Base-by-base conservation (phyloP, 1,140 invertebrate genomes). In the Atta cephalotes region DNA sequence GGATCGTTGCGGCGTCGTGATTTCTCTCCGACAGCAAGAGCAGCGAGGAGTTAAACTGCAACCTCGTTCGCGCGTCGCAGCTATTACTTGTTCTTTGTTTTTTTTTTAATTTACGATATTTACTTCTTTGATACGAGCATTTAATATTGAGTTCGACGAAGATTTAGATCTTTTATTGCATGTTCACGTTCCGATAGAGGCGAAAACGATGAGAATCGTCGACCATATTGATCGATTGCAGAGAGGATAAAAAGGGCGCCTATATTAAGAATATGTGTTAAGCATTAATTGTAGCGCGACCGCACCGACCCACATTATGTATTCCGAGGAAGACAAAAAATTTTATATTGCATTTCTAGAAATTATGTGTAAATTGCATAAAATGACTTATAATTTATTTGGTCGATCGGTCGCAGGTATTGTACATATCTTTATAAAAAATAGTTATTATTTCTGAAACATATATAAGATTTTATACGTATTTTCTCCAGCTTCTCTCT, bases 1-100 rank as follows among this genome's bases (percentile, higher is more conserved):
- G 85, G 87, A 89, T 89, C 88, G 88, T 89, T 89, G 88, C 85
- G 72, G 84, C 88, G 87, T 78, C 72, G 85, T 89, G 88, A 87
- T 90, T 90, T 90, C 89, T 90, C 88, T 89, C 86, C 78, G 79
- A 87, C 88, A 79, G 71, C 62, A 65, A 82, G 84, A 88, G 74
- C 71, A 70, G 39, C 68, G 68, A 82, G 39, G 80, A 82, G 80
- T 84, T 86, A 77, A 89, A 70, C 88, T 76, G 86, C 85, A 77
- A 87, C 79, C 88, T 84, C 85, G 79, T 87, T 87, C 86, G 71
- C 80, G 56, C 68, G 56, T 82, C 31, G 80, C 65, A 65, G 28
- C 66, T 53, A 35, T 77, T 70, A 65, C 68, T 78, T 84, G 10
- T 58, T 25, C 35, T 60, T 18, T 62, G 35, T 35, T 39, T 39